Evolutionary conservation across 2,113 vertebrate genomes (phyloP), one percentile per base, ranked within the genome.

Genomic region (Marmota flaviventris): DNA sequence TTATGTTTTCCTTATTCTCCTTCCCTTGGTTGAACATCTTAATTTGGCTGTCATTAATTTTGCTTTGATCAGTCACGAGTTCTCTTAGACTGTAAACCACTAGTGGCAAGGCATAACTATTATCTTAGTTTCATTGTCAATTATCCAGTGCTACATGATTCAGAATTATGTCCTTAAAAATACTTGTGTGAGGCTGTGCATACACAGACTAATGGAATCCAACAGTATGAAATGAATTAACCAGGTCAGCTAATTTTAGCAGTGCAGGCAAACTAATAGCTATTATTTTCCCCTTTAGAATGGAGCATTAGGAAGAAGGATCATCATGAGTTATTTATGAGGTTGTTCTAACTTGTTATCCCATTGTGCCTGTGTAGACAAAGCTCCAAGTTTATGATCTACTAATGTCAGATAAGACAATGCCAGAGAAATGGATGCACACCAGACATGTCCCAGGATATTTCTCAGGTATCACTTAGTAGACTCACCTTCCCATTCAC

Each of bases 171-270:
- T 81, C 65, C 76, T 94, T 72, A 86, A 56, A 97, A 91, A 70
- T 84, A 75, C 72, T 48, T 61, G 53, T 89, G 39, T 79, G 84
- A 73, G 51, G 39, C 17, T 91, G 69, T 42, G 45, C 48, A 92
- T 29, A 87, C 25, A 75, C 42, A 95, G 42, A 96, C 89, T 89
- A 94, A 91, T 8, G 27, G 45, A 96, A 95, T 95, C 29, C 76
- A 84, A 25, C 48, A 20, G 39, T 65, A 83, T 51, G 42, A 88
- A 91, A 83, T 92, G 83, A 69, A 93, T 96, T 83, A 75, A 72
- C 48, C 29, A 85, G 61, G 85, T 53, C 58, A 89, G 88, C 56
- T 91, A 69, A 94, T 93, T 92, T 85, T 89, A 94, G 58, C 70
- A 89, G 22, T 24, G 45, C 24, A 77, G 58, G 16, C 53, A 73